Evolutionary conservation across 2,113 vertebrate species (phyloP).

Genomic region (Rissa tridactyla): DNA sequence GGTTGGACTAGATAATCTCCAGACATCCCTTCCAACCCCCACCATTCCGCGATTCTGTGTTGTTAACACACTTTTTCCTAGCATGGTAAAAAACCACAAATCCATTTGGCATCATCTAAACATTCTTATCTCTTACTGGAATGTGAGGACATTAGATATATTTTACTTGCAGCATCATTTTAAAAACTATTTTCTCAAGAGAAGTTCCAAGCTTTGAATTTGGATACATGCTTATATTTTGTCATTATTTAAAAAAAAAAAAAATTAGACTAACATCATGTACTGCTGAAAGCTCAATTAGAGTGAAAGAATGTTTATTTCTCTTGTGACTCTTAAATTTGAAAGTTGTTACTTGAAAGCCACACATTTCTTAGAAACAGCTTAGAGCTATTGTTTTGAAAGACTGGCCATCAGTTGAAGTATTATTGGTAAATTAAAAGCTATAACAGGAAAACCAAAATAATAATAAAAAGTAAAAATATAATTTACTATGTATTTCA

Average conservation of each 20-base stretch:
- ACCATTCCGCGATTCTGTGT: background rate
- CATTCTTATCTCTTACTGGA: background rate
- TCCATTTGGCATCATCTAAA: background rate
- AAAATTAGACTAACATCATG: background rate
- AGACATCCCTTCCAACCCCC: too few relatives aligned
- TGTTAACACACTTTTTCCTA: background rate
- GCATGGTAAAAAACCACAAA: background rate
- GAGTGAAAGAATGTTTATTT: background rate
- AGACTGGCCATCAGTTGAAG: background rate
- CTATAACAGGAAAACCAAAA: background rate
- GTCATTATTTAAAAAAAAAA: background rate
- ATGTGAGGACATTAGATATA: background rate
- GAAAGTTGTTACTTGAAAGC: background rate
- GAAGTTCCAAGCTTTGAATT: background rate
- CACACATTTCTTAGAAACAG: background rate
- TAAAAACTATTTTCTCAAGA: background rate
- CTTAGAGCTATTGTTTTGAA: background rate
- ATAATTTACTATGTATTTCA: background rate
- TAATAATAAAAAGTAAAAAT: background rate
- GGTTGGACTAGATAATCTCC: too few relatives aligned
- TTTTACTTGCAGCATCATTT: background rate
- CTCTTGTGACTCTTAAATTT: background rate
- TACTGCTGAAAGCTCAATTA: background rate
- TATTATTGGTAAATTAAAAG: background rate
- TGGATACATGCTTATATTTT: background rate